phyloP scores from a whole-genome alignment of 2,797 vertebrate species.

The Girardinus metallicus region DNA sequence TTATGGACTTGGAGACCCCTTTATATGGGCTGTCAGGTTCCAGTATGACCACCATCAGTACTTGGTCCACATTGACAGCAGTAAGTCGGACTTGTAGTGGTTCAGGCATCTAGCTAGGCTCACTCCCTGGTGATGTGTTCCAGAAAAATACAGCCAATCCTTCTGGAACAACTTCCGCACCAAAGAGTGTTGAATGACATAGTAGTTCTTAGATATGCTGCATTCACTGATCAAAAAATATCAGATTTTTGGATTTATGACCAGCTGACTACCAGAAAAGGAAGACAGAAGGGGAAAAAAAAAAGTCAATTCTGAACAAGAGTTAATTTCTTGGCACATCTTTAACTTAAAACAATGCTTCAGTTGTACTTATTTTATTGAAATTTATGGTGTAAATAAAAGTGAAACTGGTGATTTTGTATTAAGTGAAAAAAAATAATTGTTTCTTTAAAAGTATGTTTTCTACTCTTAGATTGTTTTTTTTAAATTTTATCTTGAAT shows the following conservation, averaged over 20 bases:
- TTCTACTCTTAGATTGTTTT: background rate
- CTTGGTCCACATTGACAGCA: background rate
- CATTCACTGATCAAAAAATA: background rate
- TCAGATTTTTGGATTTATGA: background rate
- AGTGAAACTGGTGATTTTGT: background rate
- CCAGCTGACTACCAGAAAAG: background rate
- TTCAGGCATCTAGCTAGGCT: background rate
- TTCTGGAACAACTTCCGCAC: background rate
- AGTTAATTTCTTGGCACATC: background rate
- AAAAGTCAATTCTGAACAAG: background rate
- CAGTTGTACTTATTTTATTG: background rate
- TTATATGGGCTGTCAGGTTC: background rate
- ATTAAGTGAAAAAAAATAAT: background rate
- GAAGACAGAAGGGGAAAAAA: background rate
- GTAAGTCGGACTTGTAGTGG: background rate
- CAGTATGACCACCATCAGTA: background rate
- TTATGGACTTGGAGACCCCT: background rate
- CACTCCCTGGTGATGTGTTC: background rate
- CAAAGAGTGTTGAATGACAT: background rate
- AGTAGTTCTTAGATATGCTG: background rate
- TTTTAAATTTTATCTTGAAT: background rate
- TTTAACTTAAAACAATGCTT: background rate
- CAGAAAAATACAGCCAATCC: background rate
- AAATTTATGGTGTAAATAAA: background rate
- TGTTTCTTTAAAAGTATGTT: background rate